Base-by-base conservation (phyloP, 2,888 invertebrate species). In the Aphodius sticticus region DNA sequence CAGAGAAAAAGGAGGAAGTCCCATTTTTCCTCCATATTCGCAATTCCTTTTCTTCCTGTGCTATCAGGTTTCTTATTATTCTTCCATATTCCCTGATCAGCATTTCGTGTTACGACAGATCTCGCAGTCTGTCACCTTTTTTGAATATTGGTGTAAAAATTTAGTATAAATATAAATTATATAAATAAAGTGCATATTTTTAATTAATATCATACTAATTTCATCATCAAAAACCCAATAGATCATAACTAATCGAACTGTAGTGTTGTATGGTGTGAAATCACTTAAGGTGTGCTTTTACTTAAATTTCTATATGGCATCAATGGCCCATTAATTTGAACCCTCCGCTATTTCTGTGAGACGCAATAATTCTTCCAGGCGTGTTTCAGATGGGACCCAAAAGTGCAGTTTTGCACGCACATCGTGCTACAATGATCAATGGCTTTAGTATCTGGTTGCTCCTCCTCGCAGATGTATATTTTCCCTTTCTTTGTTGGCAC, bases 351-450 rank as follows among this genome's bases (percentile, higher is more conserved):
- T 26, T 26, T 26, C 7, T 53, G 53, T 53, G 53, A 1, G 53
- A 53, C 53, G 53, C 53, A 7, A 53, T 53, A 53, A 53, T 53
- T 53, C 53, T 53, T 53, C 53, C 53, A 2, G 12, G 53, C 53
- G 53, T 53, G 53, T 53, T 53, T 53, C 53, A 9, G 53, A 53
- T 53, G 53, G 53, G 53, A 12, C 12, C 12, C 53, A 53, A 53
- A 53, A 53, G 53, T 53, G 53, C 53, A 53, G 53, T 53, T 53
- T 53, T 53, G 53, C 53, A 53, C 53, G 53, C 53, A 53, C 53
- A 53, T 53, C 53, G 53, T 12, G 53, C 53, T 53, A 53, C 53
- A 53, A 53, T 53, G 26, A 26, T 26, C 26, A 26, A 53, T 53
- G 53, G 2, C 3, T 26, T 26, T 53, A 5, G 53, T 7, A 53